Conservation (phyloP, 2,113 vertebrate species). For the Anseranas semipalmata region DNA sequence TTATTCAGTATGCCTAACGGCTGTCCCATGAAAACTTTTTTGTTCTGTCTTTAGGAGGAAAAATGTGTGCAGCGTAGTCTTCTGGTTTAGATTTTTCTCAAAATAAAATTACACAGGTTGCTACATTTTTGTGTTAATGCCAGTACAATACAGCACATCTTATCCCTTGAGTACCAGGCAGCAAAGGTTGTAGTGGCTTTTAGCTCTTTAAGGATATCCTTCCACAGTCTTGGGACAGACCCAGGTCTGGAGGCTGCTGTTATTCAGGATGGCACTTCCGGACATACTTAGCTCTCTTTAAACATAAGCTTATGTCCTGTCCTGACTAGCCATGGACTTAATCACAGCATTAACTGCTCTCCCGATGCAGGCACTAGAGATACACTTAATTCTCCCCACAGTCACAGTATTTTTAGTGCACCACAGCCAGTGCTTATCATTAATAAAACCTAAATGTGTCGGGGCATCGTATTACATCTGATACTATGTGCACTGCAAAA, state of each 20-base stretch:
- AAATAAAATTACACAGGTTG: neutral
- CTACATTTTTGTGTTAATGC: neutral
- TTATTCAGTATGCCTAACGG: neutral
- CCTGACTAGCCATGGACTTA: conserved; percentile 52
- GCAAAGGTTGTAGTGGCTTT: neutral
- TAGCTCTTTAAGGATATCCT: neutral
- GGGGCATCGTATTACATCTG: neutral
- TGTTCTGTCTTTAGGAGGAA: neutral
- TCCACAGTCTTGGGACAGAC: neutral
- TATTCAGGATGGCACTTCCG: neutral
- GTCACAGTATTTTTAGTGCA: conserved; percentile 35
- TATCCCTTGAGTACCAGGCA: neutral
- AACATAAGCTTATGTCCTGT: conserved; percentile 40
- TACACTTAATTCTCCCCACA: conserved; percentile 39
- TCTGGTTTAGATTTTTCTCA: neutral
- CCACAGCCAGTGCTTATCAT: neutral
- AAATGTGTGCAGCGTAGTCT: neutral
- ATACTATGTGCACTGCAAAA: neutral
- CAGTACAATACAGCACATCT: neutral
- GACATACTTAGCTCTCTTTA: conserved; percentile 55
- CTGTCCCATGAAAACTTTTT: neutral
- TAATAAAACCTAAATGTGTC: neutral
- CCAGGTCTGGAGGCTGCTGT: neutral
- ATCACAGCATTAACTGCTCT: conserved; percentile 56
- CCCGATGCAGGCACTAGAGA: conserved; percentile 36